Percentiles rank a stretch among this genome's conserved stretches.
Conservation (phyloP, 2,888 invertebrate genomes). For the Podotricha telesiphe region DNA sequence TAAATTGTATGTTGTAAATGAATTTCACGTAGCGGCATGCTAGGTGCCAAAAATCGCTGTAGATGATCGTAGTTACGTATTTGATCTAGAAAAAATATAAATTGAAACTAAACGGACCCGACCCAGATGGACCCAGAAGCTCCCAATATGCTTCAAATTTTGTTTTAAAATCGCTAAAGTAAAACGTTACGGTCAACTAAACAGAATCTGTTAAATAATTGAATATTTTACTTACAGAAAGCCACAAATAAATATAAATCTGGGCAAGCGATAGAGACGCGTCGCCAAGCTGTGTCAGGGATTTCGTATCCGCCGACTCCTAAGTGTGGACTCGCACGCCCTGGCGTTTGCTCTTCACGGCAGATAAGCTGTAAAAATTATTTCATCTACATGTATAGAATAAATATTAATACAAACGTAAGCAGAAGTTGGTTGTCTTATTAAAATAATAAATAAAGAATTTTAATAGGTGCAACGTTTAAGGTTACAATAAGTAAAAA, state of each 20-base stretch:
- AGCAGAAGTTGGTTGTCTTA: too few species aligned
- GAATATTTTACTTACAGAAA: constrained; percentile 60
- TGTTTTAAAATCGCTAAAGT: too few species aligned
- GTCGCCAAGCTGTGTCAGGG: constrained; percentile 69
- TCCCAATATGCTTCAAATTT: too few species aligned
- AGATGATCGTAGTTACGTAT: constrained; percentile 69
- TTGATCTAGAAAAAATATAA: constrained; percentile 53
- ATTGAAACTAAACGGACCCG: too few species aligned
- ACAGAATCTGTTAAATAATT: background rate
- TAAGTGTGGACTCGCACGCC: constrained; percentile 44
- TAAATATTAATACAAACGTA: background rate
- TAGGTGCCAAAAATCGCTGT: constrained; percentile 66
- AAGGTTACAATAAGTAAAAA: too few species aligned
- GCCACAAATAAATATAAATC: constrained; percentile 67
- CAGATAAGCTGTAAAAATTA: constrained; percentile 61
- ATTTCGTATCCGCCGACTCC: constrained; percentile 47
- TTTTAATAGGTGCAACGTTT: too few species aligned
- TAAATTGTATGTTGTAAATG: constrained; percentile 67
- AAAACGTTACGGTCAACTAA: background rate
- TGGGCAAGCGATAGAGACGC: constrained; percentile 63
- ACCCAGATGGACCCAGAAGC: too few species aligned
- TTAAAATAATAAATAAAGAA: too few species aligned
- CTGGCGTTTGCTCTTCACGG: constrained; percentile 63
- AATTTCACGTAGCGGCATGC: constrained; percentile 66
- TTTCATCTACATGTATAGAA: background rate